Percentiles rank a stretch among this genome's conserved stretches.
Evolutionary conservation across 2,888 invertebrate genomes (phyloP).

Genomic region (Elegia similella): DNA sequence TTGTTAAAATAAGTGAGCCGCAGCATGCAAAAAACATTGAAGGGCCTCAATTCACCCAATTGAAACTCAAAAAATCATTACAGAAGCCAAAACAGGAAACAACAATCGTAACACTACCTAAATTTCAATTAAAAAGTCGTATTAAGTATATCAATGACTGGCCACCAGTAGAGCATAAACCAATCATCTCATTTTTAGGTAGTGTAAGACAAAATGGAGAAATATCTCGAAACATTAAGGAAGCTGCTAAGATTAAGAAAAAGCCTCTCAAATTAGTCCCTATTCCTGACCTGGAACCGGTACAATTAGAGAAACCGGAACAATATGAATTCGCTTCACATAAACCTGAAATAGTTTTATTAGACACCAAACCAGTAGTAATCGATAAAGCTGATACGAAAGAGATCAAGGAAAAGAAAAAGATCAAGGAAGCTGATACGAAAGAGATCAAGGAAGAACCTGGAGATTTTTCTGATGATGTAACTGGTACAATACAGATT

Average conservation of each 20-base stretch:
- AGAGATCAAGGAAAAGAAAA: not conserved
- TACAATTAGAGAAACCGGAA: conserved; percentile 77
- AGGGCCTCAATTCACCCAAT: conserved; percentile 83
- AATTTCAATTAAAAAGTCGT: conserved; percentile 86
- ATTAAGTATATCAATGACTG: conserved; percentile 83
- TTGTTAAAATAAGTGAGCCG: conserved; percentile 76
- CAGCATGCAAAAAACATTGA: conserved; percentile 82
- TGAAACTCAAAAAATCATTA: conserved; percentile 85
- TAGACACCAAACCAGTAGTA: conserved; percentile 35
- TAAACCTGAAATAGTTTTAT: conserved; percentile 38
- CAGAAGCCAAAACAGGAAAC: conserved; percentile 72
- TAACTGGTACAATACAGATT: not conserved
- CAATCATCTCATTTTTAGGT: conserved; percentile 77
- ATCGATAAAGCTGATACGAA: conserved; percentile 43
- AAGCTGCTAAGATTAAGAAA: conserved; percentile 84
- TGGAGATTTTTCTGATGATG: not conserved
- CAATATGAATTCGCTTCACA: conserved; percentile 39
- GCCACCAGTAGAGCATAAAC: conserved; percentile 81
- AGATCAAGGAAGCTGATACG: conserved; percentile 44
- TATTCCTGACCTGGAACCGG: conserved; percentile 71
- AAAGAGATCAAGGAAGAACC: not conserved
- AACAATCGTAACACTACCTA: conserved; percentile 76
- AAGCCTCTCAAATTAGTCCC: conserved; percentile 73
- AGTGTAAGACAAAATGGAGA: conserved; percentile 83
- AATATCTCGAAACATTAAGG: conserved; percentile 85